These are phyloP conservation scores for Macrosteles quadrilineatus DNA, from an alignment of 1,140 invertebrate species.

Conservation along the genomic window DNA sequence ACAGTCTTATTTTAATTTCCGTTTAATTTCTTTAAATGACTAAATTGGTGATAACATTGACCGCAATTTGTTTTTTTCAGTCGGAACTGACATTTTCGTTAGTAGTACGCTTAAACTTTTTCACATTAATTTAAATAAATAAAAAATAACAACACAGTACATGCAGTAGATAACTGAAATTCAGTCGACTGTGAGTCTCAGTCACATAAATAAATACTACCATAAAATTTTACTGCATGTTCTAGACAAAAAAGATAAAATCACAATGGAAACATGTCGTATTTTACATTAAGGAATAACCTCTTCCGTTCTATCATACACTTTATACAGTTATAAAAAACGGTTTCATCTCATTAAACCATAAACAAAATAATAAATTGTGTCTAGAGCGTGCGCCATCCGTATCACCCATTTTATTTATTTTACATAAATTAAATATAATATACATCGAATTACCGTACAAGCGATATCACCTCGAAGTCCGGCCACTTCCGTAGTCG, in stretches of 20 bases:
- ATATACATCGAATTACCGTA: conserved; percentile 27
- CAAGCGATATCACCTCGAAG: conserved; percentile 23
- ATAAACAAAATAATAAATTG: conserved; percentile 24
- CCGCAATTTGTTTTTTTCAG: conserved; percentile 17
- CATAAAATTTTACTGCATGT: not conserved
- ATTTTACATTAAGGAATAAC: conserved; percentile 22
- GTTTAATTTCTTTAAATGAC: conserved; percentile 31
- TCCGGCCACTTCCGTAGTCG: conserved; percentile 3
- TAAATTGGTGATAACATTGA: conserved; percentile 30
- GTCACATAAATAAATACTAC: conserved; percentile 6
- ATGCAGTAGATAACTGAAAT: not conserved
- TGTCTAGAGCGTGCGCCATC: not conserved
- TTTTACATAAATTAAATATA: conserved; percentile 30
- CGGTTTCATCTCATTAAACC: not conserved
- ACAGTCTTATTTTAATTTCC: conserved; percentile 22
- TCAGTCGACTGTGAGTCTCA: not conserved
- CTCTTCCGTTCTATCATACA: conserved; percentile 1
- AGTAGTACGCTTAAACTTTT: not conserved
- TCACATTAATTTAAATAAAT: conserved; percentile 20
- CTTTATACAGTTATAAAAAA: conserved; percentile 26
- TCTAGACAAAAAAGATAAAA: conserved; percentile 12
- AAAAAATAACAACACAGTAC: conserved; percentile 11
- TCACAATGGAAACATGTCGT: conserved; percentile 14
- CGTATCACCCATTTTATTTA: conserved; percentile 31
- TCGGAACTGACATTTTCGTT: not conserved